Evolutionary conservation across 2,113 vertebrate species (phyloP).

Genomic region (Cacatua alba): DNA sequence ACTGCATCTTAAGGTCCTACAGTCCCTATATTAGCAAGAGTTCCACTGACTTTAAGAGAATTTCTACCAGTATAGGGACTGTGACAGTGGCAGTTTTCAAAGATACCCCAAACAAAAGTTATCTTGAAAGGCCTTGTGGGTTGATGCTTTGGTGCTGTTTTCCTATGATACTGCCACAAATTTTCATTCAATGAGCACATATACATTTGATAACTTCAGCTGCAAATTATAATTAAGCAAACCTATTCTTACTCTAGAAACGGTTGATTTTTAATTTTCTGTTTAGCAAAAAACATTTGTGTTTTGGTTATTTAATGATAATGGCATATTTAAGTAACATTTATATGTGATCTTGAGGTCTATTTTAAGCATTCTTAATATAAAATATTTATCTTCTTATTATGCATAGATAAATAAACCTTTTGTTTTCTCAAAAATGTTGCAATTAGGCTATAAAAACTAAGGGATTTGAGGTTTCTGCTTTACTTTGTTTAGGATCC

Average conservation of each 20-base stretch:
- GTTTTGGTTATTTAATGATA: constrained; percentile 1
- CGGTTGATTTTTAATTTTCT: background rate
- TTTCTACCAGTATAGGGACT: background rate
- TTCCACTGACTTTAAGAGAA: background rate
- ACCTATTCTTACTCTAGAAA: background rate
- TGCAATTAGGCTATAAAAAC: background rate
- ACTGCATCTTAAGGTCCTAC: background rate
- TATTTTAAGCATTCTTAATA: constrained; percentile 5
- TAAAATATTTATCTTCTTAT: background rate
- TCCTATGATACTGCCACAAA: background rate
- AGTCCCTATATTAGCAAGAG: background rate
- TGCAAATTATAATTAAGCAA: background rate
- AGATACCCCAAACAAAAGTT: background rate
- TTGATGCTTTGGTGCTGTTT: background rate
- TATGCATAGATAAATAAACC: background rate
- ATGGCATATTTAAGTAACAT: background rate
- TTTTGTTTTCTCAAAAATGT: background rate
- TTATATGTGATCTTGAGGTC: background rate
- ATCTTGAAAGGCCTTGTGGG: background rate
- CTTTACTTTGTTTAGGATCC: background rate
- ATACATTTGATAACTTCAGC: background rate
- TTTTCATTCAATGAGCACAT: background rate
- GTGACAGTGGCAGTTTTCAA: background rate
- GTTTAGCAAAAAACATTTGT: background rate
- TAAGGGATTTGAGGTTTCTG: background rate